These are phyloP conservation scores for Pedetes capensis DNA, from an alignment of 2,113 vertebrate genomes.

Conservation along the genomic window DNA sequence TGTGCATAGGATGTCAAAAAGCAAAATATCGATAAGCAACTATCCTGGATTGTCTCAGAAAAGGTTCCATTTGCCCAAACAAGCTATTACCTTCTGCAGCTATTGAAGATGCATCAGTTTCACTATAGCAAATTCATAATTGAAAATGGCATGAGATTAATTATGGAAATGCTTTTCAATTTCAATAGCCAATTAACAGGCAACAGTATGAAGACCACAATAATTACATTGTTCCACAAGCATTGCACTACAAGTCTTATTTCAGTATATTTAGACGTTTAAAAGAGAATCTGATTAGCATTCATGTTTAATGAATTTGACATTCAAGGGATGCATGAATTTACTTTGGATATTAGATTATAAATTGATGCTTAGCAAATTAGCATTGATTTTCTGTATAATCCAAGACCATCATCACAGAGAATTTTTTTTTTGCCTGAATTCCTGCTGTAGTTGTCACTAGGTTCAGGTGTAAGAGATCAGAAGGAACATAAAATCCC, in stretches of 20 bases:
- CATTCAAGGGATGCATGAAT: constrained; percentile 41
- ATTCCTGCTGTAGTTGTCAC: not conserved
- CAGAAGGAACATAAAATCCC: not conserved
- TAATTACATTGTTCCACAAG: constrained; percentile 72
- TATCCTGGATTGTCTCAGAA: constrained; percentile 47
- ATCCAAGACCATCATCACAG: not conserved
- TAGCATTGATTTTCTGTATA: constrained; percentile 52
- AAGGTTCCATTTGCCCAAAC: not conserved
- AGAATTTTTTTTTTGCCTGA: constrained; percentile 10
- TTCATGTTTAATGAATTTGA: constrained; percentile 62
- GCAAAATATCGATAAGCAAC: constrained; percentile 9
- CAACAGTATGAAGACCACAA: constrained; percentile 74
- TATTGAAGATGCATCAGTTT: constrained; percentile 70
- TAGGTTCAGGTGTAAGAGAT: not conserved
- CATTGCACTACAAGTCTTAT: constrained; percentile 45
- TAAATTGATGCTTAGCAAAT: constrained; percentile 55
- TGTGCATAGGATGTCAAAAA: constrained; percentile 34
- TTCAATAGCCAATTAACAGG: constrained; percentile 81
- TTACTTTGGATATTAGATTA: constrained; percentile 59
- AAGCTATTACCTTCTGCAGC: constrained; percentile 47
- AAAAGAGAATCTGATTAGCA: constrained; percentile 53
- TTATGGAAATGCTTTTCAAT: constrained; percentile 81
- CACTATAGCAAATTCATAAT: constrained; percentile 80
- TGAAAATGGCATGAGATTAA: constrained; percentile 80
- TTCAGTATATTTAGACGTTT: constrained; percentile 40